Percentiles rank a stretch among this genome's conserved stretches.
Evolutionary conservation across 2,888 invertebrate genomes (phyloP).

Genomic region (Mythimna loreyi): DNA sequence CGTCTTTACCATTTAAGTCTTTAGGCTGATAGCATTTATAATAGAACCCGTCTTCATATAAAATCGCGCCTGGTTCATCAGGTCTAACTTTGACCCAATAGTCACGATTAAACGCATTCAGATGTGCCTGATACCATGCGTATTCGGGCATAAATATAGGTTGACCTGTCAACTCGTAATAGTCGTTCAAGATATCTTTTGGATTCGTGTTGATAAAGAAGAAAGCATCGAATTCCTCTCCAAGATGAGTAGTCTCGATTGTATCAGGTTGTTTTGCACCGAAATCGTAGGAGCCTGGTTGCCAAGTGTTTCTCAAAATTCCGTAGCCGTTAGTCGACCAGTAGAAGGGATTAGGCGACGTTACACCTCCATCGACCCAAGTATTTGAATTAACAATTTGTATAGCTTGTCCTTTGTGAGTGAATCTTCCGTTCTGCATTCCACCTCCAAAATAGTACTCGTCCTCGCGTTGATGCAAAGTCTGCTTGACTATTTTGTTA

Average conservation of each 20-base stretch:
- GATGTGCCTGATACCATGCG: constrained; percentile 85
- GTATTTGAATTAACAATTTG: constrained; percentile 81
- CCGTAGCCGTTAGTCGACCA: constrained; percentile 87
- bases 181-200: constrained; percentile 80
- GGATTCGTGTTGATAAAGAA: constrained; percentile 80
- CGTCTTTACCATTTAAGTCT: constrained; percentile 77
- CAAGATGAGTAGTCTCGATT: constrained; percentile 74
- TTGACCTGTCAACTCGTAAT: constrained; percentile 84
- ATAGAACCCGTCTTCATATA: constrained; percentile 85
- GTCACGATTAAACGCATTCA: constrained; percentile 86
- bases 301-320: constrained; percentile 85
- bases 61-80: constrained; percentile 74
- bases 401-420: constrained; percentile 83
- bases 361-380: constrained; percentile 83
- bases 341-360: constrained; percentile 86
- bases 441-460: constrained; percentile 87
- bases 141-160: constrained; percentile 85
- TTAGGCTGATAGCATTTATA: constrained; percentile 83
- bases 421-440: constrained; percentile 87
- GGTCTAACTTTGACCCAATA: constrained; percentile 83
- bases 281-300: constrained; percentile 83
- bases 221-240: constrained; percentile 81
- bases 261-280: constrained; percentile 67
- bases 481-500: constrained; percentile 73
- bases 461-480: constrained; percentile 72